phyloP scores from a whole-genome alignment of 2,113 vertebrate species.

The Calidris pugnax region DNA sequence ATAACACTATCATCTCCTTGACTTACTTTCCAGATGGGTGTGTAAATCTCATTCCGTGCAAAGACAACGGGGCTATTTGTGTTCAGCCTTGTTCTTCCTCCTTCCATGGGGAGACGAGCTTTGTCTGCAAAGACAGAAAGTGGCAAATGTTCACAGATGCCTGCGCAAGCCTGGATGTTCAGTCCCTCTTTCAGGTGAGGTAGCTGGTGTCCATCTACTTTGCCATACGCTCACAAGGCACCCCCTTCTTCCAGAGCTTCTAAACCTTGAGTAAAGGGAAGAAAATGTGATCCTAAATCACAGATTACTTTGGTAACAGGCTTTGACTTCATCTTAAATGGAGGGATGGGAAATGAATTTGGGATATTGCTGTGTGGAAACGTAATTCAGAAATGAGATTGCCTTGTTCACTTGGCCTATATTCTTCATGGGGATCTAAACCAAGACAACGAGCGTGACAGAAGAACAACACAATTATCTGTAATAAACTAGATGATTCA shows the following conservation, averaged over 20 bases:
- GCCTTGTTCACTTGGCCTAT: background rate
- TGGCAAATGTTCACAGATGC: slow-evolving; percentile 71
- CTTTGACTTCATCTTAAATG: background rate
- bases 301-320: background rate
- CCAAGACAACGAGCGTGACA: background rate
- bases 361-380: background rate
- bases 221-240: background rate
- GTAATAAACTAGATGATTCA: background rate
- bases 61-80: slow-evolving; percentile 20
- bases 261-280: background rate
- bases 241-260: background rate
- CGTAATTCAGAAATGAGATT: background rate
- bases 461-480: background rate
- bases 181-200: slow-evolving; percentile 69
- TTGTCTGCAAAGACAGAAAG: slow-evolving; percentile 51
- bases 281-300: background rate
- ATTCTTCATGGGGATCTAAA: background rate
- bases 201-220: background rate
- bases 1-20: background rate
- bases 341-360: background rate
- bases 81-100: slow-evolving; percentile 43
- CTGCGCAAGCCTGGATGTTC: slow-evolving; percentile 71
- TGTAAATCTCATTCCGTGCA: background rate
- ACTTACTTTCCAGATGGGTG: slow-evolving; percentile 48
- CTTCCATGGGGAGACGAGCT: slow-evolving; percentile 65